These are phyloP conservation scores for Myrmophylax atrothorax DNA, from an alignment of 2,113 vertebrate species.

Conservation along the genomic window DNA sequence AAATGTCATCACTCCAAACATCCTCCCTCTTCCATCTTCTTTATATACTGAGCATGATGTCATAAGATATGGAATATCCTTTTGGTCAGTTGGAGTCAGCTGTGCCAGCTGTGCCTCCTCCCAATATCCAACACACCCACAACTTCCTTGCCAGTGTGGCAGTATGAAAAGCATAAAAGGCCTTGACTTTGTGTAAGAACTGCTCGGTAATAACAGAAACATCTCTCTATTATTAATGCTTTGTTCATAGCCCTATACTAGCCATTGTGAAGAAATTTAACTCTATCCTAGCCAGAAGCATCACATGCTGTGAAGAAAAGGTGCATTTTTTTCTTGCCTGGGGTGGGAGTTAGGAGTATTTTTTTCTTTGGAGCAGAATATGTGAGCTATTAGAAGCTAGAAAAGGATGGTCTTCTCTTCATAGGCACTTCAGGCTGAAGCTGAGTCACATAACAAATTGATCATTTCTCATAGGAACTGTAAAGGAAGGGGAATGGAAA, in stretches of 20 bases:
- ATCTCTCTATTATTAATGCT: not conserved
- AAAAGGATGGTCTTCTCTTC: not conserved
- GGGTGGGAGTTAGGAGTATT: not conserved
- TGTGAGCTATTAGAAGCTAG: not conserved
- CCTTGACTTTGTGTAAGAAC: not conserved
- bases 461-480: not conserved
- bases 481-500: not conserved
- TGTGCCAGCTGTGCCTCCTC: not conserved
- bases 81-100: not conserved
- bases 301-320: not conserved
- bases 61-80: not conserved
- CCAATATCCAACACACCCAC: accelerated
- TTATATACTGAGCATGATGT: not conserved
- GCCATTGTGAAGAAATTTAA: not conserved
- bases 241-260: not conserved
- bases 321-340: not conserved
- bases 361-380: not conserved
- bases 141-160: not conserved
- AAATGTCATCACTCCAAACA: not conserved
- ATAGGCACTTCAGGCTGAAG: not conserved
- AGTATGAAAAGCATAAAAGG: not conserved
- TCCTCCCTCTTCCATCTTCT: not conserved
- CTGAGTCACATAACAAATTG: not conserved
- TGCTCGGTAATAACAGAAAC: not conserved
- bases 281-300: not conserved